These are phyloP conservation scores for Eolophus roseicapilla DNA, from an alignment of 2,113 vertebrate genomes.

Conservation along the genomic window DNA sequence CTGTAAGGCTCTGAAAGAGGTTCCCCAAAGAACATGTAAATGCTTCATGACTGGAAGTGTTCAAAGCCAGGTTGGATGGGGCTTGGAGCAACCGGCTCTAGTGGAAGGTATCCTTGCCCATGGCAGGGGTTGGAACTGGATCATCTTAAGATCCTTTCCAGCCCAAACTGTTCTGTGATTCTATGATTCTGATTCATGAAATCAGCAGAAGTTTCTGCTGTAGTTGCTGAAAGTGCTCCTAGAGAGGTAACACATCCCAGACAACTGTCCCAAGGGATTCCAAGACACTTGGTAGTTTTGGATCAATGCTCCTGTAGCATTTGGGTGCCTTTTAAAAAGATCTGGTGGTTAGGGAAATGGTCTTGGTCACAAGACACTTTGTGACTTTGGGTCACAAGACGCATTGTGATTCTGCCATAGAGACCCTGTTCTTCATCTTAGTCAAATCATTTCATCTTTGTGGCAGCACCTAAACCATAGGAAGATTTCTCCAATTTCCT, in stretches of 20 bases:
- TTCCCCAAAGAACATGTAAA: background rate
- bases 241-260: background rate
- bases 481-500: background rate
- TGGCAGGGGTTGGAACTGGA: background rate
- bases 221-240: background rate
- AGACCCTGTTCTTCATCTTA: background rate
- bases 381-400: background rate
- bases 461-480: background rate
- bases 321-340: background rate
- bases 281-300: background rate
- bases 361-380: background rate
- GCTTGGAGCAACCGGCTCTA: background rate
- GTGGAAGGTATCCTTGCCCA: background rate
- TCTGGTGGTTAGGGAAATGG: background rate
- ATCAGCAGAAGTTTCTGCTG: background rate
- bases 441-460: background rate
- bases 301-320: background rate
- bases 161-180: background rate
- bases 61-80: background rate
- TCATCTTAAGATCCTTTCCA: background rate
- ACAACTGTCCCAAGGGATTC: background rate
- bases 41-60: background rate
- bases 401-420: background rate
- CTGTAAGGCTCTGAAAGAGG: background rate
- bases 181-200: background rate